Percentiles rank a stretch among this genome's conserved stretches.
These are phyloP conservation scores for Larimichthys polyactis DNA, from an alignment of 2,113 vertebrate species.

Conservation along the genomic window DNA sequence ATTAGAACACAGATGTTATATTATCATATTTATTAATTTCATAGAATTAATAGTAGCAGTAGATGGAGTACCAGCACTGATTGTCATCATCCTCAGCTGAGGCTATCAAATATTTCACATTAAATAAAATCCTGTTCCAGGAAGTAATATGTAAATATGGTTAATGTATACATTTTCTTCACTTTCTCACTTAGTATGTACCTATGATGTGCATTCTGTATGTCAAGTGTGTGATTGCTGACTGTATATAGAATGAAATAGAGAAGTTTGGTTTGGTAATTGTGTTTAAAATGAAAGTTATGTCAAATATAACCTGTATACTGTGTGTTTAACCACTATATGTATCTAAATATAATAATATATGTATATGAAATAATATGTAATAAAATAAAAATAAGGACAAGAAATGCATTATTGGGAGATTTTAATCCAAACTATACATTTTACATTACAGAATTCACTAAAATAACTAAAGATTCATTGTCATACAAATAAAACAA, in stretches of 20 bases:
- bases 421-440: conserved; percentile 1
- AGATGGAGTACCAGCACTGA: background rate
- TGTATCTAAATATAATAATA: background rate
- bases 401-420: background rate
- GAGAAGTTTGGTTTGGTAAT: background rate
- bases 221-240: background rate
- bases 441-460: background rate
- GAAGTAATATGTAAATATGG: background rate
- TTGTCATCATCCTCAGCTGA: background rate
- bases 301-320: conserved; percentile 5
- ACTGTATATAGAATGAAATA: conserved; percentile 23
- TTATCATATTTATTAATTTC: background rate
- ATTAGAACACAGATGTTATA: background rate
- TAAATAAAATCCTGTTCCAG: background rate
- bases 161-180: background rate
- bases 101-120: background rate
- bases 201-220: background rate
- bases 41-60: background rate
- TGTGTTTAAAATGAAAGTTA: conserved; percentile 13
- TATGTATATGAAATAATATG: background rate
- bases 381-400: conserved; percentile 52
- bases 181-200: background rate
- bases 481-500: background rate
- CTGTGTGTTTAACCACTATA: background rate
- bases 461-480: background rate